phyloP scores from a whole-genome alignment of 1,140 invertebrate species.

The Asobara japonica region DNA sequence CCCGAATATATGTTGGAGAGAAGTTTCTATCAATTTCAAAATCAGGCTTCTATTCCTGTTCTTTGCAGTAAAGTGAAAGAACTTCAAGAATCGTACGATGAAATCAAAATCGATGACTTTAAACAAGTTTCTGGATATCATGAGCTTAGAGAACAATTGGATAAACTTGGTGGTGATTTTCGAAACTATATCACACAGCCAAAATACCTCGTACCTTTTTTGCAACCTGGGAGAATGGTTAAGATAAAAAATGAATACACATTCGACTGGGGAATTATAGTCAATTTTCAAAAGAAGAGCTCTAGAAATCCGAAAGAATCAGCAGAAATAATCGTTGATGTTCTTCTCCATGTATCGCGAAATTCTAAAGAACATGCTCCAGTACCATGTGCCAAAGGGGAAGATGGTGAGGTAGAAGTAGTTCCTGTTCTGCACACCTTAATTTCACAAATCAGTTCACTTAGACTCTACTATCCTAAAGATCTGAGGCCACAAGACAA shows the following conservation, averaged over 20 bases:
- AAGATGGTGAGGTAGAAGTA: slow-evolving; percentile 88
- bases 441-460: slow-evolving; percentile 88
- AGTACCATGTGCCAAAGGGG: slow-evolving; percentile 72
- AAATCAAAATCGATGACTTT: slow-evolving; percentile 77
- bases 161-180: slow-evolving; percentile 79
- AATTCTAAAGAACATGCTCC: slow-evolving; percentile 70
- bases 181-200: slow-evolving; percentile 84
- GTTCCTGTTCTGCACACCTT: slow-evolving; percentile 85
- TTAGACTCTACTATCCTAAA: slow-evolving; percentile 89
- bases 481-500: slow-evolving; percentile 88
- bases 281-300: slow-evolving; percentile 87
- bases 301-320: slow-evolving; percentile 72
- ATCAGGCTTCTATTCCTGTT: slow-evolving; percentile 92
- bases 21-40: slow-evolving; percentile 99
- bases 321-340: slow-evolving; percentile 80
- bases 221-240: slow-evolving; percentile 92
- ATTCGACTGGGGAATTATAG: slow-evolving; percentile 96
- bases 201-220: slow-evolving; percentile 90
- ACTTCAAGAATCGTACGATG: slow-evolving; percentile 74
- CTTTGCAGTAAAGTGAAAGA: slow-evolving; percentile 83
- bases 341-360: slow-evolving; percentile 80
- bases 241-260: slow-evolving; percentile 90
- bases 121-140: slow-evolving; percentile 85
- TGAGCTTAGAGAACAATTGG: slow-evolving; percentile 84
- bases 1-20: slow-evolving; percentile 99